These are phyloP conservation scores for Myotis pilosus DNA, from an alignment of 2,797 vertebrate genomes.

Conservation along the genomic window DNA sequence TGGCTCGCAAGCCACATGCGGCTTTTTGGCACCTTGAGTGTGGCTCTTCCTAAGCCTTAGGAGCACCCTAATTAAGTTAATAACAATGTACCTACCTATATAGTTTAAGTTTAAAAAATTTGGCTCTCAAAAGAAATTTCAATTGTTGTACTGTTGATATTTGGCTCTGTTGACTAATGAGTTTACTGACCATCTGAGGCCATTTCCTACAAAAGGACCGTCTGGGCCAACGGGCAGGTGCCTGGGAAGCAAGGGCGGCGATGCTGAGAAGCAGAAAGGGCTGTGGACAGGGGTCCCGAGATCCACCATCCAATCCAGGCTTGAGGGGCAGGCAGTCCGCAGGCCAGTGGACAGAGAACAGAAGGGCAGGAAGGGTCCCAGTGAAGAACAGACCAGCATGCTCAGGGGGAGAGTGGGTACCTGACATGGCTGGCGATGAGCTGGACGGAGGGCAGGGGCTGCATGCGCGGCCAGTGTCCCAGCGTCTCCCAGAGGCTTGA, in stretches of 20 bases:
- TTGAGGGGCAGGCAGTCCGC: not conserved
- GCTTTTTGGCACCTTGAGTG: no score
- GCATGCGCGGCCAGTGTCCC: not conserved
- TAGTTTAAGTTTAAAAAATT: no score
- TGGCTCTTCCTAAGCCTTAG: no score
- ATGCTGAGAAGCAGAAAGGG: not conserved
- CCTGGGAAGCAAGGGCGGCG: not conserved
- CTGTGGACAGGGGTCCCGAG: not conserved
- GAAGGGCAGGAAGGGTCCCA: not conserved
- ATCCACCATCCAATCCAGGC: not conserved
- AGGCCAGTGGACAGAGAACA: not conserved
- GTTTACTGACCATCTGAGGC: not conserved
- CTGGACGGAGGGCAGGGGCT: not conserved
- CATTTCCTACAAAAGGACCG: not conserved
- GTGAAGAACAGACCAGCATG: rapidly evolving
- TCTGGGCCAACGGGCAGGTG: not conserved
- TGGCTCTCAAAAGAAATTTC: no score
- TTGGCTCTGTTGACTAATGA: no score
- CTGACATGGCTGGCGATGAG: not conserved
- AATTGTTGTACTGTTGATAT: no score
- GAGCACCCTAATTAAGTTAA: no score
- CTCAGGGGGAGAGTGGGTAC: not conserved
- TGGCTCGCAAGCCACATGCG: no score
- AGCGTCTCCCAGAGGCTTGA: not conserved
- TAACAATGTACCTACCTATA: no score